phyloP scores from a whole-genome alignment of 2,888 invertebrate genomes.

The Lottia scabra region DNA sequence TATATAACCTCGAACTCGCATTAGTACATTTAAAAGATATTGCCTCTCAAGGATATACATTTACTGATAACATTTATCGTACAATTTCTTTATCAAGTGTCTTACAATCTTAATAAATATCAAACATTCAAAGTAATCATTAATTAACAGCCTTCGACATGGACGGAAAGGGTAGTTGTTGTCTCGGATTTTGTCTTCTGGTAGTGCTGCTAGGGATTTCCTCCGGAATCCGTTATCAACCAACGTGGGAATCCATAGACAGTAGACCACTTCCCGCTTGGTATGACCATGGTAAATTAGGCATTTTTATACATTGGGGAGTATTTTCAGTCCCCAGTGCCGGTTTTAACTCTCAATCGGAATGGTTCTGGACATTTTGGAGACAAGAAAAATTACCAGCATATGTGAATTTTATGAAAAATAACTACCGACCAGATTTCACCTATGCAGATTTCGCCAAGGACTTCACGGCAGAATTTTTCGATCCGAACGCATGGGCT shows the following conservation, averaged over 20 bases:
- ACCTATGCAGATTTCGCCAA: conserved; percentile 92
- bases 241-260: conserved; percentile 69
- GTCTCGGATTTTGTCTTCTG: no score
- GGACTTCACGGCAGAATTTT: conserved; percentile 87
- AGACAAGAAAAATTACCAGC: conserved; percentile 62
- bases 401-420: conserved; percentile 79
- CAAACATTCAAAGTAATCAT: no score
- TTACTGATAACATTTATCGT: no score
- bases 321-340: conserved; percentile 66
- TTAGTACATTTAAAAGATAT: no score
- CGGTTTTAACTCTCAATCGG: conserved; percentile 62
- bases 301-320: conserved; percentile 71
- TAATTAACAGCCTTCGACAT: no score
- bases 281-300: conserved; percentile 71
- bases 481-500: conserved; percentile 86
- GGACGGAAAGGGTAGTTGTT: no score
- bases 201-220: no score
- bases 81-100: no score
- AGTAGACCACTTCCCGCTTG: conserved; percentile 67
- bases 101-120: no score
- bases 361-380: conserved; percentile 94
- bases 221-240: conserved; percentile 31
- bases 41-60: no score
- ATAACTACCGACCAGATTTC: conserved; percentile 85
- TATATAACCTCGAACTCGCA: no score